Evolutionary conservation across 1,140 invertebrate genomes (phyloP).

Genomic region (Oryzaephilus surinamensis): DNA sequence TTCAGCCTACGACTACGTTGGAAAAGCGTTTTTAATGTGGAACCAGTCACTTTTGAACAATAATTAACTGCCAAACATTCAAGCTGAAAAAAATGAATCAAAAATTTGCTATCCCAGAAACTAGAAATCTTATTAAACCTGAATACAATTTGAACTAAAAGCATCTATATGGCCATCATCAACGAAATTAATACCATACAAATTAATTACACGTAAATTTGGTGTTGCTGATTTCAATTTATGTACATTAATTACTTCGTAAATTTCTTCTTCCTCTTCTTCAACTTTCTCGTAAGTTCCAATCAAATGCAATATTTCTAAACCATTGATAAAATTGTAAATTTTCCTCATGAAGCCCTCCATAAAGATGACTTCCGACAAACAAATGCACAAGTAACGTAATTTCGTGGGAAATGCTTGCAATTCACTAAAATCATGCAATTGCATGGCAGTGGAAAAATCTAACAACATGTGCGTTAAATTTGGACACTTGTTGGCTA

Average conservation of each 20-base stretch:
- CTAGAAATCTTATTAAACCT: not conserved
- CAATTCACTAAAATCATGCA: slow-evolving; percentile 98
- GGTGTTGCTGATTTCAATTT: slow-evolving; percentile 94
- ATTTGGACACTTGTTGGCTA: slow-evolving; percentile 95
- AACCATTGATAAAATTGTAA: slow-evolving; percentile 97
- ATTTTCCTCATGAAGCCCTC: slow-evolving; percentile 99
- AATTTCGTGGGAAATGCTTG: slow-evolving; percentile 98
- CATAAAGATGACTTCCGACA: slow-evolving; percentile 99
- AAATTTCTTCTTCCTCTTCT: slow-evolving; percentile 98
- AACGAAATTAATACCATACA: slow-evolving; percentile 96
- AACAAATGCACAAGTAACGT: slow-evolving; percentile 90
- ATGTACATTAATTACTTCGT: slow-evolving; percentile 98
- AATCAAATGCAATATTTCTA: slow-evolving; percentile 97
- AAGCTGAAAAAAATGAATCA: slow-evolving; percentile 56
- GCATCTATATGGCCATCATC: slow-evolving; percentile 98
- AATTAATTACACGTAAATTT: slow-evolving; percentile 87
- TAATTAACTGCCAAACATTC: slow-evolving; percentile 95
- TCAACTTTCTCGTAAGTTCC: slow-evolving; percentile 98
- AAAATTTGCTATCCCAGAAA: not conserved
- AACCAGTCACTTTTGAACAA: slow-evolving; percentile 93
- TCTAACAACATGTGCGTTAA: slow-evolving; percentile 96
- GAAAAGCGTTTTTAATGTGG: slow-evolving; percentile 90
- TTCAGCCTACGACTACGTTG: slow-evolving; percentile 86
- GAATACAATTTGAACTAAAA: slow-evolving; percentile 85
- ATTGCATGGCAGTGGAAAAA: slow-evolving; percentile 96